phyloP scores from a whole-genome alignment of 2,113 vertebrate species.

The Hemichromis elongatus region DNA sequence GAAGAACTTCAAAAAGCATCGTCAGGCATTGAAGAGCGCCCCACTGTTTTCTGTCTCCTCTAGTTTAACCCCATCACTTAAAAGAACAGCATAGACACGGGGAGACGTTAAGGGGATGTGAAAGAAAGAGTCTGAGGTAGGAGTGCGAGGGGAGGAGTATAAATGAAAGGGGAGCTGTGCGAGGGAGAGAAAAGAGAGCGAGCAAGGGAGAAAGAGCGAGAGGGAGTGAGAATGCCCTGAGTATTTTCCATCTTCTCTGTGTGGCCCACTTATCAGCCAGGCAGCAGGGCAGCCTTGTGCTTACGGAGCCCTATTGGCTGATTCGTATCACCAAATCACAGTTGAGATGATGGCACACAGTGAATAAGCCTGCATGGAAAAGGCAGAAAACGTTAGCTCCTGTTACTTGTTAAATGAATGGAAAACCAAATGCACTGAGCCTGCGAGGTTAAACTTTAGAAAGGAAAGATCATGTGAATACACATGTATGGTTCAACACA shows the following conservation, averaged over 20 bases:
- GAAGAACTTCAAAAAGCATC: slow-evolving; percentile 41
- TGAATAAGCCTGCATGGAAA: slow-evolving; percentile 37
- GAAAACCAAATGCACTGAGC: slow-evolving; percentile 3
- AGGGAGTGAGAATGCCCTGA: slow-evolving; percentile 15
- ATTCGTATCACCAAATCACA: slow-evolving; percentile 57
- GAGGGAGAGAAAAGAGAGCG: not conserved
- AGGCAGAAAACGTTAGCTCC: slow-evolving; percentile 24
- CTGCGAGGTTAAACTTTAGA: not conserved
- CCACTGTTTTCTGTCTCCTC: slow-evolving; percentile 46
- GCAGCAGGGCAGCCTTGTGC: slow-evolving; percentile 48
- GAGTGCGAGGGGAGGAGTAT: not conserved
- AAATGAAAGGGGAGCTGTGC: not conserved
- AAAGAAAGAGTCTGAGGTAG: slow-evolving; percentile 32
- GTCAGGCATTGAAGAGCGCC: slow-evolving; percentile 16
- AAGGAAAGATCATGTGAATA: not conserved
- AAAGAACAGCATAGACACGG: slow-evolving; percentile 35
- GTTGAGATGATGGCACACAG: slow-evolving; percentile 43
- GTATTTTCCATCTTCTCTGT: slow-evolving; percentile 53
- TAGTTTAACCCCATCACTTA: slow-evolving; percentile 57
- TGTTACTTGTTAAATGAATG: slow-evolving; percentile 16
- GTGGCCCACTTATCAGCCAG: slow-evolving; percentile 61
- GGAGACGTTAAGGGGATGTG: slow-evolving; percentile 27
- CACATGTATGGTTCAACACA: not conserved
- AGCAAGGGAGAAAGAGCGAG: not conserved
- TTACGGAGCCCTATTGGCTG: slow-evolving; percentile 53